Percentiles rank a stretch among this genome's conserved stretches.
Evolutionary conservation across 2,888 invertebrate species (phyloP).

Genomic region (Anoplius nigerrimus): DNA sequence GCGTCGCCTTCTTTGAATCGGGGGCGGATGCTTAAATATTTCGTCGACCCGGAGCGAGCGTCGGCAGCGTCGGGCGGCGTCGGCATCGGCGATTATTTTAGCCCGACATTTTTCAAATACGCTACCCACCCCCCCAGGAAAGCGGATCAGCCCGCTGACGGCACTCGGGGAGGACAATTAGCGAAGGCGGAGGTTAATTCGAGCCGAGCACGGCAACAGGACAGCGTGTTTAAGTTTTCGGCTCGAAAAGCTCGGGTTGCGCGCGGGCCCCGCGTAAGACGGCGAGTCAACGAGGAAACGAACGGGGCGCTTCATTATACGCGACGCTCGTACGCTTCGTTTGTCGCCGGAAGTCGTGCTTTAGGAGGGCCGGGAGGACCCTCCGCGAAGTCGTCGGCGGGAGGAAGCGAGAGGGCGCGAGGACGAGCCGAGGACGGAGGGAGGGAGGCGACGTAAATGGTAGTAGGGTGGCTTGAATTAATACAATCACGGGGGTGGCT

Average conservation of each 20-base stretch:
- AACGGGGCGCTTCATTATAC: conserved; percentile 74
- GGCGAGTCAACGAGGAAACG: conserved; percentile 56
- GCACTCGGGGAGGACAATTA: no score
- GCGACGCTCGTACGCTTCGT: conserved; percentile 74
- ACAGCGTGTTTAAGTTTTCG: no score
- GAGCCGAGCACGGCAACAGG: neutral
- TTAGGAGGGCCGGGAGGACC: conserved; percentile 50
- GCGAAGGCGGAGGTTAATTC: conserved; percentile 1
- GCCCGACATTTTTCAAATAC: no score
- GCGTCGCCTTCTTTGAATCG: conserved; percentile 27
- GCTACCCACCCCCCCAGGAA: no score
- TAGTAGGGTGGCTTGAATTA: conserved; percentile 67
- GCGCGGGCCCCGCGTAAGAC: no score
- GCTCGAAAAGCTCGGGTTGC: no score
- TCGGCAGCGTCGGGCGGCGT: no score
- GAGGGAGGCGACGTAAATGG: conserved; percentile 42
- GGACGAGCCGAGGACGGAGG: conserved; percentile 13
- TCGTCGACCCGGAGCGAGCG: no score
- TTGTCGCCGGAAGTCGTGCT: conserved; percentile 72
- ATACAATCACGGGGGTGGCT: conserved; percentile 59
- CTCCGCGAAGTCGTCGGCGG: conserved; percentile 57
- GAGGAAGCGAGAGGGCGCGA: conserved; percentile 13
- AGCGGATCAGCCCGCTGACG: no score
- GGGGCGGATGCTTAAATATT: no score
- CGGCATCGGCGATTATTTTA: no score